phyloP scores from a whole-genome alignment of 2,113 vertebrate genomes.

The Columba livia region DNA sequence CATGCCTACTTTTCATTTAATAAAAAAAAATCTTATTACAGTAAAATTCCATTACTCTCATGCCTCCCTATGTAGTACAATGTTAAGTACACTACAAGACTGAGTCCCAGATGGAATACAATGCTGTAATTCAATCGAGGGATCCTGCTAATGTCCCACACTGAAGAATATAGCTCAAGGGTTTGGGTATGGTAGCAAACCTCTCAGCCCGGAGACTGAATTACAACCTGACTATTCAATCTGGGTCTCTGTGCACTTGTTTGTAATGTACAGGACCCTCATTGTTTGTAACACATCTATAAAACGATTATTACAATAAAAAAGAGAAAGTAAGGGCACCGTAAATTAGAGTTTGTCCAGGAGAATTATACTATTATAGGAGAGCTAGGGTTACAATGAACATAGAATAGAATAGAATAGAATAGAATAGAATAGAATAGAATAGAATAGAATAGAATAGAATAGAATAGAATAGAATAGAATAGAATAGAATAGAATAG shows the following conservation, averaged over 20 bases:
- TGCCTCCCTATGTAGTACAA: conserved; percentile 76
- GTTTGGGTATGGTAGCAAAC: conserved; percentile 76
- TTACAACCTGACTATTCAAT: conserved; percentile 70
- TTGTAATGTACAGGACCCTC: not conserved
- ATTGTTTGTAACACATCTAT: conserved; percentile 48
- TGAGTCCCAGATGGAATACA: conserved; percentile 80
- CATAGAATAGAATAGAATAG: not conserved
- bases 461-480: not conserved
- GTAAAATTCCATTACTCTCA: conserved; percentile 77
- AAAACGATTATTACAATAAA: conserved; percentile 65
- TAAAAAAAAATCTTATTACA: conserved; percentile 72
- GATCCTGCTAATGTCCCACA: conserved; percentile 80
- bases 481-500: not conserved
- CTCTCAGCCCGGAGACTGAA: conserved; percentile 76
- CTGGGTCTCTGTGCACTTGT: conserved; percentile 29
- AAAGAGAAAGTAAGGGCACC: conserved; percentile 15
- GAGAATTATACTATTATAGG: not conserved
- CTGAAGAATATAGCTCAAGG: conserved; percentile 85
- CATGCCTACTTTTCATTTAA: conserved; percentile 72
- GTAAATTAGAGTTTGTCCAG: conserved; percentile 37
- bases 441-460: not conserved
- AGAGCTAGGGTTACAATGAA: not conserved
- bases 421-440: not conserved
- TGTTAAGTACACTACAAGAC: conserved; percentile 80
- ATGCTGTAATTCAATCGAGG: conserved; percentile 84